Conservation (phyloP, 2,797 vertebrate genomes). For the Takifugu rubripes region DNA sequence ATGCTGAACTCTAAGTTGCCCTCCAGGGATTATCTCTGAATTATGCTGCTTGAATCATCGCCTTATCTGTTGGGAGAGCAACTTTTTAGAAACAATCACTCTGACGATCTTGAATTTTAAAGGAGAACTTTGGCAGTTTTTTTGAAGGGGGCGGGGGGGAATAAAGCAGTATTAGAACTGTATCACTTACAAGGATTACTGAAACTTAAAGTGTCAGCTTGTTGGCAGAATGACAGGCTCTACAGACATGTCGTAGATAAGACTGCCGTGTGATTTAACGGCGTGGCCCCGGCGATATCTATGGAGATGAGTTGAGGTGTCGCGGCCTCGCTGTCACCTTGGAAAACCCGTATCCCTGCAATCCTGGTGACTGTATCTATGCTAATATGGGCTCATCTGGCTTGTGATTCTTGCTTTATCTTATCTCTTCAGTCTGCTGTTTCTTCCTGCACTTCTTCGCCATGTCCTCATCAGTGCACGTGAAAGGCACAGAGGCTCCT, state of each 20-base stretch:
- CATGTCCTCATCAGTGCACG: conserved; percentile 34
- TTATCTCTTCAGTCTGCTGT: conserved; percentile 74
- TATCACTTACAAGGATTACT: conserved; percentile 55
- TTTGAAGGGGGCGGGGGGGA: conserved; percentile 11
- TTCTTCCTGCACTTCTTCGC: conserved; percentile 42
- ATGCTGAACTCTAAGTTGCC: conserved; percentile 15
- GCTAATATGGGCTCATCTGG: conserved; percentile 72
- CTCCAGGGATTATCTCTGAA: conserved; percentile 13
- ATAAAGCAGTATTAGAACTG: conserved; percentile 38
- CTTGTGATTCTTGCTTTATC: conserved; percentile 46
- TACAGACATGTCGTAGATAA: conserved; percentile 60
- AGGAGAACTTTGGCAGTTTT: conserved; percentile 24
- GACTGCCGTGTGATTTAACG: conserved; percentile 54
- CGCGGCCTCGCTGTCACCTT: conserved; percentile 59
- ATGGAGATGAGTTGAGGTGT: conserved; percentile 70
- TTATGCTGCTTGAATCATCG: conserved; percentile 5
- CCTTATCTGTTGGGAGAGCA: neutral
- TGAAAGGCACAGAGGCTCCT: conserved; percentile 40
- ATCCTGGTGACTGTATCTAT: conserved; percentile 76
- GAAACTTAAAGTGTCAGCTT: conserved; percentile 53
- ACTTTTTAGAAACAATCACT: conserved; percentile 27
- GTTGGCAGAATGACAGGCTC: conserved; percentile 50
- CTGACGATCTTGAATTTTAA: conserved; percentile 17
- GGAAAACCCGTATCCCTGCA: conserved; percentile 48
- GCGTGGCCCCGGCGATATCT: conserved; percentile 67